Percentiles rank a stretch among this genome's conserved stretches.
Conservation (phyloP, 2,888 invertebrate genomes). For the Neocrepidodera transversa region DNA sequence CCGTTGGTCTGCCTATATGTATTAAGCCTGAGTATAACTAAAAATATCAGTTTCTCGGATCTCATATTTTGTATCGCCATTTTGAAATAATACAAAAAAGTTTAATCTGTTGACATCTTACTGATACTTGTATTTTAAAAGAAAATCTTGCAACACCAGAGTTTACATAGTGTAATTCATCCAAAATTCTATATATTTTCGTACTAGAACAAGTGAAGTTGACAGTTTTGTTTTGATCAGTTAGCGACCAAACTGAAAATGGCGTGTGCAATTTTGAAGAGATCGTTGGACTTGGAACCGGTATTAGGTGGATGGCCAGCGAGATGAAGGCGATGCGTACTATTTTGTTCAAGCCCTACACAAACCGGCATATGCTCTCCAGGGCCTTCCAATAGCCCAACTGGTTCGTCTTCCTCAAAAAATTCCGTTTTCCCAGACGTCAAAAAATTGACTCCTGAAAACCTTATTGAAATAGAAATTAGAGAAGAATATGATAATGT, state of each 20-base stretch:
- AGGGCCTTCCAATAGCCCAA: slow-evolving; percentile 59
- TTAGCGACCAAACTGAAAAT: slow-evolving; percentile 67
- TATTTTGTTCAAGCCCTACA: slow-evolving; percentile 76
- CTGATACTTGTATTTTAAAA: slow-evolving; percentile 7
- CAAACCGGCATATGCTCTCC: slow-evolving; percentile 54
- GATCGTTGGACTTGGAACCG: slow-evolving; percentile 94
- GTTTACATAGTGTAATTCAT: slow-evolving; percentile 27
- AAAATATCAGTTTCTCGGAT: slow-evolving; percentile 53
- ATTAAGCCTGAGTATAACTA: too few relatives aligned
- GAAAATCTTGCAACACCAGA: slow-evolving; percentile 13
- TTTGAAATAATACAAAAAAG: slow-evolving; percentile 47
- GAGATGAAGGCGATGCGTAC: slow-evolving; percentile 90
- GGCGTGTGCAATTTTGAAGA: slow-evolving; percentile 98
- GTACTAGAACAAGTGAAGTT: slow-evolving; percentile 49
- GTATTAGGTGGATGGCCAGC: slow-evolving; percentile 84
- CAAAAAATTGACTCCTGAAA: slow-evolving; percentile 89
- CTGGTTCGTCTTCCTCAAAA: slow-evolving; percentile 60
- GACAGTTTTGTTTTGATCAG: slow-evolving; percentile 47
- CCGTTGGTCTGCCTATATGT: slow-evolving; percentile 18
- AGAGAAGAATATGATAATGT: too few relatives aligned
- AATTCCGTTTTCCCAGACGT: slow-evolving; percentile 83
- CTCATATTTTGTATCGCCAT: slow-evolving; percentile 55
- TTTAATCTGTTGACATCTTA: slow-evolving; percentile 35
- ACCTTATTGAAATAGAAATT: too few relatives aligned
- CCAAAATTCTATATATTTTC: slow-evolving; percentile 38